These are phyloP conservation scores for Rhagonycha fulva DNA, from an alignment of 2,888 invertebrate genomes.

Conservation along the genomic window DNA sequence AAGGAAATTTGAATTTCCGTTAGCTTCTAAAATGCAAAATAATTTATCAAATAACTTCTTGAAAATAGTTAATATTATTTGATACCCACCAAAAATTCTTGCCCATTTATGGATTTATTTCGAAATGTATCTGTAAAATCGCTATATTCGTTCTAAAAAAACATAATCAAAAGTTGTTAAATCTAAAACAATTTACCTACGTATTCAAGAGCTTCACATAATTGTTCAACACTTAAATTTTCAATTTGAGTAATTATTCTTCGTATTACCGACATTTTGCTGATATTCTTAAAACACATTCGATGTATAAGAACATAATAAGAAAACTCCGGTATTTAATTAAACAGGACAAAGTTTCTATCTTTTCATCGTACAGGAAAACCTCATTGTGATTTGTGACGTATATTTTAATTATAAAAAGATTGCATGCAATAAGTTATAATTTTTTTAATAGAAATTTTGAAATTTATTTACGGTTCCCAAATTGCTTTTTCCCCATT, in stretches of 20 bases:
- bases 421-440: background rate
- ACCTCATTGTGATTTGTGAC: background rate
- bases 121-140: conserved; percentile 21
- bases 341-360: background rate
- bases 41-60: conserved; percentile 10
- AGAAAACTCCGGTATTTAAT: background rate
- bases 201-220: conserved; percentile 26
- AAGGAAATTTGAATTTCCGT: conserved; percentile 29
- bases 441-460: too few species aligned
- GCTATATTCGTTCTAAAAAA: conserved; percentile 29
- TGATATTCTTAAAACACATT: background rate
- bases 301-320: background rate
- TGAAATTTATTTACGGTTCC: background rate
- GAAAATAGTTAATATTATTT: background rate
- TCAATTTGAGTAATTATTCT: conserved; percentile 21
- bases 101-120: conserved; percentile 24
- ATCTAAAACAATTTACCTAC: conserved; percentile 12
- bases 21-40: conserved; percentile 28
- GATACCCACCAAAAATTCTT: conserved; percentile 27
- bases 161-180: background rate
- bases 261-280: conserved; percentile 3
- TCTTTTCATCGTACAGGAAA: background rate
- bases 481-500: background rate
- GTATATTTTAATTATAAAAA: background rate
- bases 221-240: conserved; percentile 18